These are phyloP conservation scores for Lobophora halterata DNA, from an alignment of 2,888 invertebrate genomes.

Conservation along the genomic window DNA sequence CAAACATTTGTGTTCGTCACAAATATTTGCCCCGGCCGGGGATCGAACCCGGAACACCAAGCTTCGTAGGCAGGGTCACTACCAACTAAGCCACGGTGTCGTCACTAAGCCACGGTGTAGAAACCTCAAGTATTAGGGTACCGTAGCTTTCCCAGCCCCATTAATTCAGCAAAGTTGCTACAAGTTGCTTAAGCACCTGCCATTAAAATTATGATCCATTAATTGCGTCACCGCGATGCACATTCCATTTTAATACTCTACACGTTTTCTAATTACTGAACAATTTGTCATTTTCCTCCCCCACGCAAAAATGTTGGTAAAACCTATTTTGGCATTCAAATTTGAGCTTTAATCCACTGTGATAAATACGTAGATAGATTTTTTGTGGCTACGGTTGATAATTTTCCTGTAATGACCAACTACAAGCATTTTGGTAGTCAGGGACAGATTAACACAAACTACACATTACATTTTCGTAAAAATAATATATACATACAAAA, in stretches of 20 bases:
- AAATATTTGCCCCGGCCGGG: too few relatives aligned
- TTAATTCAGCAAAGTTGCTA: conserved; percentile 16
- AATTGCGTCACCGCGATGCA: conserved; percentile 26
- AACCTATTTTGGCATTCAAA: conserved; percentile 1
- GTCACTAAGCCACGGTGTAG: background rate
- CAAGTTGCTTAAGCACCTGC: conserved; percentile 25
- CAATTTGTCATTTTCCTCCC: conserved; percentile 34
- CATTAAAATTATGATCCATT: conserved; percentile 27
- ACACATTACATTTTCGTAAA: too few relatives aligned
- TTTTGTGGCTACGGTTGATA: too few relatives aligned
- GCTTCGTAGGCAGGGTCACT: too few relatives aligned
- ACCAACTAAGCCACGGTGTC: background rate
- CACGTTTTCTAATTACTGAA: conserved; percentile 32
- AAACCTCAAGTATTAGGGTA: background rate
- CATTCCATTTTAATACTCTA: conserved; percentile 32
- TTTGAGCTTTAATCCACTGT: conserved; percentile 5
- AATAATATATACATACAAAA: too few relatives aligned
- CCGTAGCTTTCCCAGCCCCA: conserved; percentile 12
- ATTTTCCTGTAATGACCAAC: too few relatives aligned
- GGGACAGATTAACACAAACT: too few relatives aligned
- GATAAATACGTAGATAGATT: conserved; percentile 1
- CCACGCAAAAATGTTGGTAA: conserved; percentile 14
- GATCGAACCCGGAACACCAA: too few relatives aligned
- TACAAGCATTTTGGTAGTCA: too few relatives aligned
- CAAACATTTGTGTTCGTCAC: too few relatives aligned